Percentiles rank a stretch among this genome's conserved stretches.
These are phyloP conservation scores for Nasonia giraulti DNA, from an alignment of 1,140 invertebrate genomes.

Conservation along the genomic window DNA sequence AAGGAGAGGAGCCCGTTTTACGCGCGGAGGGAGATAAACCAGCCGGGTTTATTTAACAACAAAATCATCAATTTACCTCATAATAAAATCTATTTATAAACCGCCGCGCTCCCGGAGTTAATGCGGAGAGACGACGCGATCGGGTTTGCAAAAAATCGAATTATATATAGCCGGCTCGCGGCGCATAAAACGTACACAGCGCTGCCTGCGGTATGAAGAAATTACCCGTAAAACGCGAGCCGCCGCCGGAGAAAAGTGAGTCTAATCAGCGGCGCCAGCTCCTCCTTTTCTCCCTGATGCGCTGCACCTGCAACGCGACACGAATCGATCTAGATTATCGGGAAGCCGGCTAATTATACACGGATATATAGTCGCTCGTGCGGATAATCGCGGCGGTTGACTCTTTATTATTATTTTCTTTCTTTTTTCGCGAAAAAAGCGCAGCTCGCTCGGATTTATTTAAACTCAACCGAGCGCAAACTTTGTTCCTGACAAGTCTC, in stretches of 20 bases:
- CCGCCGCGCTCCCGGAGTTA: too few species aligned
- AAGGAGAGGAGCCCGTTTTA: not conserved
- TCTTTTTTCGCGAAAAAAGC: not conserved
- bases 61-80: conserved; percentile 3
- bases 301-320: not conserved
- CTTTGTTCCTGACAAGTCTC: not conserved
- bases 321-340: conserved; percentile 32
- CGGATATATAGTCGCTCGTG: not conserved
- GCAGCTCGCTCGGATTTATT: not conserved
- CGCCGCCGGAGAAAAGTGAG: conserved; percentile 14
- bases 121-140: not conserved
- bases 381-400: not conserved
- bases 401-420: not conserved
- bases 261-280: conserved; percentile 36
- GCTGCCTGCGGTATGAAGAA: conserved; percentile 16
- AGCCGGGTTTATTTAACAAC: conserved; percentile 22
- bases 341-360: conserved; percentile 25
- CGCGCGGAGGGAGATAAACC: not conserved
- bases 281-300: not conserved
- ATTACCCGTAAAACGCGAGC: not conserved
- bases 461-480: not conserved
- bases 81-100: conserved; percentile 32
- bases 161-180: not conserved
- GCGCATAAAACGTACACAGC: conserved; percentile 14
- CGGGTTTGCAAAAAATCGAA: not conserved